Percentiles rank a stretch among this genome's conserved stretches.
Evolutionary conservation across 1,140 invertebrate species (phyloP).

Genomic region (Pissodes strobi): DNA sequence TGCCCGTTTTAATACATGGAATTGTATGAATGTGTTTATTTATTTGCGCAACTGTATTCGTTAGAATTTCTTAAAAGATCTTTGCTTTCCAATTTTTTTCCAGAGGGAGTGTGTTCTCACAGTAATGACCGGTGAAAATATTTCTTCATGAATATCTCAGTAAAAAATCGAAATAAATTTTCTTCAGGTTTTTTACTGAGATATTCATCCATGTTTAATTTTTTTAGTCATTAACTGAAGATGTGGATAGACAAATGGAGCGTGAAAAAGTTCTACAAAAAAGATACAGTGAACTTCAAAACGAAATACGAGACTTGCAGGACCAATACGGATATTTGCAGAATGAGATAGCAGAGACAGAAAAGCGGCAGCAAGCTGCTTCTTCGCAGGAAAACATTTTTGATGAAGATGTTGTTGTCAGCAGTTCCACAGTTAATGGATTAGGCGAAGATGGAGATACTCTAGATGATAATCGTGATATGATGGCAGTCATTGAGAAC

Average conservation of each 20-base stretch:
- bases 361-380: background rate
- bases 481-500: no score
- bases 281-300: constrained; percentile 72
- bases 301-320: constrained; percentile 54
- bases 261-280: constrained; percentile 87
- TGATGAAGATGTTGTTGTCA: no score
- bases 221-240: constrained; percentile 81
- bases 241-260: constrained; percentile 89
- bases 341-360: constrained; percentile 5
- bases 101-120: no score
- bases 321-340: constrained; percentile 29
- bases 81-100: no score
- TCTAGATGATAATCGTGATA: no score
- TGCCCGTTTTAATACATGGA: no score
- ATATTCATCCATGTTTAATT: background rate
- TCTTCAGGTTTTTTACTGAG: background rate
- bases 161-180: background rate
- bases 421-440: no score
- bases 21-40: no score
- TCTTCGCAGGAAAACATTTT: background rate
- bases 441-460: no score
- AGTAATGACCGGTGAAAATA: no score
- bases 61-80: no score
- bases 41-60: no score
- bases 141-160: background rate